These are phyloP conservation scores for Nomada hirtipes DNA, from an alignment of 2,888 invertebrate genomes.

Conservation along the genomic window DNA sequence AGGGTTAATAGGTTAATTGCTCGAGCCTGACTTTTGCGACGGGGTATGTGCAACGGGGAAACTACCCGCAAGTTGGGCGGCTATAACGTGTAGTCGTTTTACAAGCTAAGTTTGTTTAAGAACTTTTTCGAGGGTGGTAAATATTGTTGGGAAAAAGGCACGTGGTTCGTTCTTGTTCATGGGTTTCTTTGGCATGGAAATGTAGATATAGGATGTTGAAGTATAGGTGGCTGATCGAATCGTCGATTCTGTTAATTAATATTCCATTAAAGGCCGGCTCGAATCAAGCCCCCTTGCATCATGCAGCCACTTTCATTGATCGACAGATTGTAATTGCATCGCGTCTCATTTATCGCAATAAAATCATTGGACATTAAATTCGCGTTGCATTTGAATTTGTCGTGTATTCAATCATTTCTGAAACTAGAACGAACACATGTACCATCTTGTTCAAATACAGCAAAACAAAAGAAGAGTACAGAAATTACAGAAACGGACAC, in stretches of 20 bases:
- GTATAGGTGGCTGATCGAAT: not conserved
- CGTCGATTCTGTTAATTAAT: conserved; percentile 9
- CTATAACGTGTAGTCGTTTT: conserved; percentile 27
- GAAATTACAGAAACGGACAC: too few species aligned
- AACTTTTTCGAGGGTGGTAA: conserved; percentile 3
- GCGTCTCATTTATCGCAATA: too few species aligned
- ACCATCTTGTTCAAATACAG: too few species aligned
- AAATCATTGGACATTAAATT: too few species aligned
- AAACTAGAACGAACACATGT: too few species aligned
- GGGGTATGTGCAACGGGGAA: not conserved
- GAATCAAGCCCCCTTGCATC: not conserved
- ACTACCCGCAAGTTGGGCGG: not conserved
- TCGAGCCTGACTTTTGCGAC: conserved; percentile 27
- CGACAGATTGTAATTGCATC: not conserved
- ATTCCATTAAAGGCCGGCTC: not conserved
- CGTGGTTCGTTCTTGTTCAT: not conserved
- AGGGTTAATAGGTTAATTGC: conserved; percentile 65
- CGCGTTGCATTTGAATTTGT: too few species aligned
- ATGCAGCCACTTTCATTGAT: not conserved
- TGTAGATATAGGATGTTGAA: not conserved
- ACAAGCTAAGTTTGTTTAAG: conserved; percentile 31
- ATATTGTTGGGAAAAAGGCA: conserved; percentile 19
- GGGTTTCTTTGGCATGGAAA: too few species aligned
- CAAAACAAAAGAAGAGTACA: too few species aligned
- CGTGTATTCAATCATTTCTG: too few species aligned